Evolutionary conservation across 2,888 invertebrate genomes (phyloP), one percentile per base, ranked within the genome.

Genomic region (Phragmatobia fuliginosa): DNA sequence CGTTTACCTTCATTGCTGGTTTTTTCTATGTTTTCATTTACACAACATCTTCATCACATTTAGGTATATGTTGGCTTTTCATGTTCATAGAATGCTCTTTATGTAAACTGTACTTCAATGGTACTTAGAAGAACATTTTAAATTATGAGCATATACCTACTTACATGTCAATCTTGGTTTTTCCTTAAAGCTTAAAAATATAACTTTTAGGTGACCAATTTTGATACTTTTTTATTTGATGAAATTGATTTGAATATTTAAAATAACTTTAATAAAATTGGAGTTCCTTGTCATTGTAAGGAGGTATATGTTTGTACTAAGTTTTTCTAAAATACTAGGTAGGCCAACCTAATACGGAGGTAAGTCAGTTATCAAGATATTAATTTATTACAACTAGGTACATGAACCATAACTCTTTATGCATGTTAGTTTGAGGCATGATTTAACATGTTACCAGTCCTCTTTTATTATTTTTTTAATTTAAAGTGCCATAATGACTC

Each of bases 41-140:
- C 16, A 31, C 21, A 16, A 8, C 28, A 18, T 32, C n/a, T 63
- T 32, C 63, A 63, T 63, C 21, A 32, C 63, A 63, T 63, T 63
- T 38, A 38, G 18, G 14, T 49, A 16, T 32, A 11, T 63, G 63
- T 45, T 31, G n/a, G 63, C 49, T 63, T 63, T 62, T 16, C 16
- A 49, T 49, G 33, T 63, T n/a, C n/a, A 5, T 32, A 16, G 32
- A 14, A 25, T n/a, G 25, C 32, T 31, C 21, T 62, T 32, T 3
- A 31, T 14, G 62, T 45, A 38, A 38, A 38, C 38, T 38, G 14
- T 38, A 41, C 41, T 38, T 38, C 14, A 38, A 49, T 49, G 45
- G 45, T 21, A 21, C n/a, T 49, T 49, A 21, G 2, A 21, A 8
- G 21, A 49, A 21, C 21, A 49, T 41, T 16, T 21, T 49, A n/a